Evolutionary conservation across 2,888 invertebrate species (phyloP).

Genomic region (Watsonalla binaria): DNA sequence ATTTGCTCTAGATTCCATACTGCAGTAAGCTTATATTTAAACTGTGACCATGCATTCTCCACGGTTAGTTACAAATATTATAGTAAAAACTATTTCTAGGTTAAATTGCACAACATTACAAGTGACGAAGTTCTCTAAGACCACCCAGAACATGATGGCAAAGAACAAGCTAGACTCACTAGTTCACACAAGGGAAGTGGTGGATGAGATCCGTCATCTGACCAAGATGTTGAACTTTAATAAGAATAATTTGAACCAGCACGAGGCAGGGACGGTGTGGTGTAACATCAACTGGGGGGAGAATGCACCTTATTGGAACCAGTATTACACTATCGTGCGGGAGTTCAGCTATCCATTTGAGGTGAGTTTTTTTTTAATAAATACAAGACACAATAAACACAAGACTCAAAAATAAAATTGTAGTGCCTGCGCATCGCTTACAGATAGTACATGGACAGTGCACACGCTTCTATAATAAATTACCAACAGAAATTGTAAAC

Average conservation of each 20-base stretch:
- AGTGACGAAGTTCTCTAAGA: constrained; percentile 64
- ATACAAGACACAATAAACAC: no score
- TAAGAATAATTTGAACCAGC: constrained; percentile 22
- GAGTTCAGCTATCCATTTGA: constrained; percentile 64
- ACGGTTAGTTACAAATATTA: no score
- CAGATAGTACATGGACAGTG: no score
- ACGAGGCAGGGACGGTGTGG: constrained; percentile 37
- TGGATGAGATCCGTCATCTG: constrained; percentile 55
- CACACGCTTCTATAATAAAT: no score
- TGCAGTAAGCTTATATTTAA: no score
- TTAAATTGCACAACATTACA: constrained; percentile 62
- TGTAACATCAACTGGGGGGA: constrained; percentile 68
- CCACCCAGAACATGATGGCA: constrained; percentile 54
- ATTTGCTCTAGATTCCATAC: no score
- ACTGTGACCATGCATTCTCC: no score
- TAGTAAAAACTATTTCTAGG: constrained; percentile 31
- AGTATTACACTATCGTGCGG: constrained; percentile 58
- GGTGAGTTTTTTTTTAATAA: constrained; percentile 45
- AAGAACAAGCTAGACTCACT: constrained; percentile 50
- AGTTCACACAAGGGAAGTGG: constrained; percentile 52
- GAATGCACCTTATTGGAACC: constrained; percentile 71
- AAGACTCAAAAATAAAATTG: no score
- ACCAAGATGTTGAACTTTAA: constrained; percentile 57
- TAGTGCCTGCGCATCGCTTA: no score
- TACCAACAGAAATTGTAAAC: no score